Evolutionary conservation across 2,888 invertebrate species (phyloP), one percentile per base, ranked within the genome.

Genomic region (Achlya flavicornis): DNA sequence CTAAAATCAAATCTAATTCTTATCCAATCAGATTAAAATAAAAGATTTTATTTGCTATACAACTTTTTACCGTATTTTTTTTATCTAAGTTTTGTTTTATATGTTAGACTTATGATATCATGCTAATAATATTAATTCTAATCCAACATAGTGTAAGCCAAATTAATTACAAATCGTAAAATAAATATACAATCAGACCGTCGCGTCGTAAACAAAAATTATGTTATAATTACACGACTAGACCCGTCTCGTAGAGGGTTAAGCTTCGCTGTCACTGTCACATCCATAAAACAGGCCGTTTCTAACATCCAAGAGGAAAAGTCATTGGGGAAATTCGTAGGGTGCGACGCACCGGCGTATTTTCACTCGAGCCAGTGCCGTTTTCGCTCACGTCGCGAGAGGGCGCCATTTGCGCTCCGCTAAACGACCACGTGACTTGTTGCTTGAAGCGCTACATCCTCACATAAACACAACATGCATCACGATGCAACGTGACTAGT

Each of bases 301-400:
- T 92, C 87, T 72, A 73, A 86, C 88, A 90, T 92, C 90, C 83
- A 76, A 77, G 86, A 82, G 84, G 91, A 89, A 92, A 92, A 92
- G 88, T 90, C 91, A 89, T 86, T 84, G 88, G 89, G 91, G 89
- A 91, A 92, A 92, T 89, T 91, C 88, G 91, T 88, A 84, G 91
- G 91, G 93, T 86, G 92, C 89, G 91, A 86, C 92, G 91, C 88
- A 87, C 84, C 87, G 84, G 79, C 86, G 87, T 87, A 86, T 91
- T 91, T 90, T 89, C 88, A 83, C 84, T 83, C 79, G 80, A 81
- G 87, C 86, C 93, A 93, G 93, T 93, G 85, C 81, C 87, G 89
- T 84, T 87, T 86, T 84, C 87, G 89, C 88, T 78, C 74, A 90
- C 87, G 88, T 82, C 93, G 92, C 86, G 93, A 89, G 92, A 93